Percentiles rank a stretch among this genome's conserved stretches.
Evolutionary conservation across 2,888 invertebrate genomes (phyloP).

Genomic region (Pardosa pseudoannulata): DNA sequence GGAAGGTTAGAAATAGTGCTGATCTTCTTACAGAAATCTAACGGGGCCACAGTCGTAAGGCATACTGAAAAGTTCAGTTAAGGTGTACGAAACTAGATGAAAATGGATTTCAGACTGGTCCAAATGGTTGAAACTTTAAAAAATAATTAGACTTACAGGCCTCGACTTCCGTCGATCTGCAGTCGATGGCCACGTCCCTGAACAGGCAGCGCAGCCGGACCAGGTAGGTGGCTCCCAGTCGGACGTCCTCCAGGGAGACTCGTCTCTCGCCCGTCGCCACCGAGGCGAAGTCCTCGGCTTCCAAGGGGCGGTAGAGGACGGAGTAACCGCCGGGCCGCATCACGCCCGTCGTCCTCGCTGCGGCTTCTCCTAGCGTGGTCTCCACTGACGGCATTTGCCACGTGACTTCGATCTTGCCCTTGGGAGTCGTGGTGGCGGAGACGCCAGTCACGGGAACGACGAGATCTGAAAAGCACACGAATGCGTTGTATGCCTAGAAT

Average conservation of each 20-base stretch:
- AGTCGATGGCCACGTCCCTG: constrained; percentile 6
- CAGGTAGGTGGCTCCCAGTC: constrained; percentile 50
- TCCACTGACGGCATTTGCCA: constrained; percentile 44
- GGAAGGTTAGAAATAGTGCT: too few species aligned
- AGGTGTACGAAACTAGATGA: too few species aligned
- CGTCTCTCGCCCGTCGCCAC: neutral
- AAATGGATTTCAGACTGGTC: too few species aligned
- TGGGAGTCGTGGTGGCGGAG: constrained; percentile 46
- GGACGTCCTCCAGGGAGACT: constrained; percentile 42
- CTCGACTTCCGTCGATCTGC: constrained; percentile 34
- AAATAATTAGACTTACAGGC: constrained; percentile 57
- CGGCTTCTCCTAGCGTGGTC: constrained; percentile 26
- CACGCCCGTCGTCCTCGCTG: neutral
- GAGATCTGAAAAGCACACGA: too few species aligned
- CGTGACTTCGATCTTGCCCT: constrained; percentile 52
- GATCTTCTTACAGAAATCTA: too few species aligned
- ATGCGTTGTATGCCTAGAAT: too few species aligned
- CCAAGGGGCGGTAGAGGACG: constrained; percentile 25
- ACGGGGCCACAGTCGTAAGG: too few species aligned
- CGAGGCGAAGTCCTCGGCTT: neutral
- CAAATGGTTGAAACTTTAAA: too few species aligned
- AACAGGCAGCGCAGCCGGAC: constrained; percentile 32
- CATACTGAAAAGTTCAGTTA: too few species aligned
- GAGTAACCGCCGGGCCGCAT: constrained; percentile 35
- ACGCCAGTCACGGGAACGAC: too few species aligned